Percentiles rank a stretch among this genome's conserved stretches.
phyloP scores from a whole-genome alignment of 2,797 vertebrate species.

The Antrozous pallidus region DNA sequence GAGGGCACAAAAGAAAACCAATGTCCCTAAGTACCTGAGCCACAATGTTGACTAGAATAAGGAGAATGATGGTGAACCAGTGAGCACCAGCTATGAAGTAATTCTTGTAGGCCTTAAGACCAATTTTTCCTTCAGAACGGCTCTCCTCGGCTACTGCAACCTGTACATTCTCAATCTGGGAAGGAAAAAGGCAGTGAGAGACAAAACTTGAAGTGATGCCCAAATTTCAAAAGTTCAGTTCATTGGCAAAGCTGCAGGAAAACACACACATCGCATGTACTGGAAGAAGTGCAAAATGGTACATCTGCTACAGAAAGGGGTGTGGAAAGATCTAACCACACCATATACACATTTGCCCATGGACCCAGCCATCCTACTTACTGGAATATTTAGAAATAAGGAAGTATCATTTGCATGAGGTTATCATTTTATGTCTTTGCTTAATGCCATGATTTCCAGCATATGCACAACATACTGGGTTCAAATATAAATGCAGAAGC shows the following conservation, averaged over 20 bases:
- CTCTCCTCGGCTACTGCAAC: slow-evolving; percentile 86
- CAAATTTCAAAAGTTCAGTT: neutral
- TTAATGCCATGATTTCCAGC: neutral
- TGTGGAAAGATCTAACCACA: too few relatives aligned
- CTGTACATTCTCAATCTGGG: slow-evolving; percentile 84
- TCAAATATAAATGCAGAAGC: neutral
- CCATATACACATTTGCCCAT: accelerated
- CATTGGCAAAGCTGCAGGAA: neutral
- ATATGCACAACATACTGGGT: neutral
- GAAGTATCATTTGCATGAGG: neutral
- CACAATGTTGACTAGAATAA: slow-evolving; percentile 86
- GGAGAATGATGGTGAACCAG: slow-evolving; percentile 80
- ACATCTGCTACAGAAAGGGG: neutral
- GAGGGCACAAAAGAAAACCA: neutral
- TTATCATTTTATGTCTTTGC: neutral
- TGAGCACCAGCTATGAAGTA: slow-evolving; percentile 90
- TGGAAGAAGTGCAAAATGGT: neutral
- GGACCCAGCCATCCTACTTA: neutral
- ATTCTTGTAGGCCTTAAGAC: slow-evolving; percentile 86
- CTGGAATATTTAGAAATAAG: neutral
- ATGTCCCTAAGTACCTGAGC: slow-evolving; percentile 85
- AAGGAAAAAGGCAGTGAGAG: neutral
- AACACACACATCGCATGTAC: accelerated
- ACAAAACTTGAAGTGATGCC: neutral
- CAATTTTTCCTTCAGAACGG: slow-evolving; percentile 89